These are phyloP conservation scores for Pollenia labialis DNA, from an alignment of 2,888 invertebrate species.

Conservation along the genomic window DNA sequence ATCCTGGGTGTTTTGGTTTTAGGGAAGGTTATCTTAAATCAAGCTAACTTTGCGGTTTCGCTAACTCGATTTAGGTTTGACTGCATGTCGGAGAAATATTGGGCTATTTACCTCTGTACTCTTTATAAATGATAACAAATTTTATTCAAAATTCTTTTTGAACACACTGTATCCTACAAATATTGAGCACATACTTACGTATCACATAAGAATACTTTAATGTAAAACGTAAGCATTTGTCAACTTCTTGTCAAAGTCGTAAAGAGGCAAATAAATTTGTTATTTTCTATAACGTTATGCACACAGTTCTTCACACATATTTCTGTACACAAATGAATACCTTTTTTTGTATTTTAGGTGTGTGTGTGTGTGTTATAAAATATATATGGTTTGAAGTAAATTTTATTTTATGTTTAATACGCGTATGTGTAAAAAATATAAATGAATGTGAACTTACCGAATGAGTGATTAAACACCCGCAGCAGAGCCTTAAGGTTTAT, in stretches of 20 bases:
- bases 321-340: not conserved
- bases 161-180: not conserved
- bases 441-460: conserved; percentile 25
- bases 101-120: too few species aligned
- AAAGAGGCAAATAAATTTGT: conserved; percentile 76
- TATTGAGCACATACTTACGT: not conserved
- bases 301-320: not conserved
- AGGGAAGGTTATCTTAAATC: too few species aligned
- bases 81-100: too few species aligned
- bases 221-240: conserved; percentile 78
- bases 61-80: not conserved
- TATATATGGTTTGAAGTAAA: not conserved
- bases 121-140: too few species aligned
- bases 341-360: not conserved
- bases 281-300: conserved; percentile 40
- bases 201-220: conserved; percentile 38
- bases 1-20: too few species aligned
- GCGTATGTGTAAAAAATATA: conserved; percentile 1
- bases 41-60: too few species aligned
- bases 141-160: not conserved
- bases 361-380: conserved; percentile 23
- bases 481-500: conserved; percentile 25
- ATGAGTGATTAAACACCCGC: conserved; percentile 70
- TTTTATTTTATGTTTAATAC: conserved; percentile 26
- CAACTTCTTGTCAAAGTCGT: conserved; percentile 80